Evolutionary conservation across 2,888 invertebrate genomes (phyloP), one percentile per base, ranked within the genome.

Genomic region (Bedellia somnulentella): DNA sequence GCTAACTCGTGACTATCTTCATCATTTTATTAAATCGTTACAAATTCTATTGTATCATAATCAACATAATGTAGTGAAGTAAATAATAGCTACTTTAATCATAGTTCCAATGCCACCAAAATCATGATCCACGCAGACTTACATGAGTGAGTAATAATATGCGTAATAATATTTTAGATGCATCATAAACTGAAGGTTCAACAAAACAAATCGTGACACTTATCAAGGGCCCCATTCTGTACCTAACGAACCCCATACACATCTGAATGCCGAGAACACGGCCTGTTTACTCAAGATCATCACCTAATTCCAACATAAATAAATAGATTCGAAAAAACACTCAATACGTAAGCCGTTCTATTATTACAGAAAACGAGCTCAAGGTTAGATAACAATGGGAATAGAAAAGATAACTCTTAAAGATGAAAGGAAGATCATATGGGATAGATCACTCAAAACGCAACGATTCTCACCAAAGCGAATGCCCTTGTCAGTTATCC

Each of bases 321-420:
- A 68, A 57, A 59, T 45, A 53, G 29, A 40, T 49, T 55, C 49
- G 45, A 46, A 52, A 53, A n/a, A 55, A 53, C 46, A 15, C 13
- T 41, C 35, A 30, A 41, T 42, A 41, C 41, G 36, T 36, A 37
- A 37, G 40, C 34, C 44, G 44, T 44, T 45, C 37, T 42, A 43
- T 38, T 48, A 45, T 37, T 35, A 41, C 35, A 32, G 38, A 56
- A 54, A 45, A 14, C 17, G 46, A 41, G 59, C 57, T 53, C 70
- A 70, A 68, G 70, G 68, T 42, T 56, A 39, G 43, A 42, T 43
- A 55, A 61, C 58, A 64, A 62, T 60, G 51, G 52, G 46, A 50
- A 53, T 50, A 55, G 57, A 63, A 58, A 52, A 46, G 46, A 49
- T 47, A 57, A 53, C 53, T 57, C 52, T 58, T 52, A 40, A 45